A percentile compares a stretch with the other conserved stretches of the same genome.
Conservation (phyloP, 1,140 invertebrate genomes). For the Psix sp. region DNA sequence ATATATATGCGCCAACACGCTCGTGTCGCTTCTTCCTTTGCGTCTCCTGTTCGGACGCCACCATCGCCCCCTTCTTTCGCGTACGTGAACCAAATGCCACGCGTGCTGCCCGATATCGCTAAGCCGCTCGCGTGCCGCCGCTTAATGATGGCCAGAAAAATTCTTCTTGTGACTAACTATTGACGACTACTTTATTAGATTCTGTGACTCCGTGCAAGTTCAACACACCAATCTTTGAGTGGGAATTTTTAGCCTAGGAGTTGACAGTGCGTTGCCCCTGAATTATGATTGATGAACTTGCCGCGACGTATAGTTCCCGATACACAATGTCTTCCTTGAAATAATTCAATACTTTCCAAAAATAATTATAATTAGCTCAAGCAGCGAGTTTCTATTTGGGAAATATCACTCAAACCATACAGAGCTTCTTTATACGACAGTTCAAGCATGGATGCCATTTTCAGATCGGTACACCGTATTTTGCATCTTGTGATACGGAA, state of each 20-base stretch:
- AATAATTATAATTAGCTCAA: slow-evolving; percentile 4
- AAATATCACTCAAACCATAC: too few relatives aligned
- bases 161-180: slow-evolving; percentile 27
- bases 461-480: too few relatives aligned
- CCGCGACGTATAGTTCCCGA: neutral
- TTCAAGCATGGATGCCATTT: too few relatives aligned
- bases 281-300: slow-evolving; percentile 19
- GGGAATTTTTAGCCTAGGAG: neutral
- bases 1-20: slow-evolving; percentile 46
- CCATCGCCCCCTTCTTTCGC: slow-evolving; percentile 36
- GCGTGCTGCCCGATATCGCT: slow-evolving; percentile 47
- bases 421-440: too few relatives aligned
- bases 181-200: slow-evolving; percentile 32
- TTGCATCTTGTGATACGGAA: too few relatives aligned
- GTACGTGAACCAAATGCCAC: slow-evolving; percentile 60
- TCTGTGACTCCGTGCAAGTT: slow-evolving; percentile 6
- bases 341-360: too few relatives aligned
- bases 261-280: slow-evolving; percentile 22
- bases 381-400: too few relatives aligned
- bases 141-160: slow-evolving; percentile 57
- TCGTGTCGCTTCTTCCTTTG: slow-evolving; percentile 31
- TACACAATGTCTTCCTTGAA: neutral
- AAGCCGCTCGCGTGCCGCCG: slow-evolving; percentile 48
- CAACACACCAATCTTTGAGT: neutral
- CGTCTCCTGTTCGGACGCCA: slow-evolving; percentile 19